These are phyloP conservation scores for Felis catus DNA, from an alignment of 2,113 vertebrate genomes.

Conservation along the genomic window DNA sequence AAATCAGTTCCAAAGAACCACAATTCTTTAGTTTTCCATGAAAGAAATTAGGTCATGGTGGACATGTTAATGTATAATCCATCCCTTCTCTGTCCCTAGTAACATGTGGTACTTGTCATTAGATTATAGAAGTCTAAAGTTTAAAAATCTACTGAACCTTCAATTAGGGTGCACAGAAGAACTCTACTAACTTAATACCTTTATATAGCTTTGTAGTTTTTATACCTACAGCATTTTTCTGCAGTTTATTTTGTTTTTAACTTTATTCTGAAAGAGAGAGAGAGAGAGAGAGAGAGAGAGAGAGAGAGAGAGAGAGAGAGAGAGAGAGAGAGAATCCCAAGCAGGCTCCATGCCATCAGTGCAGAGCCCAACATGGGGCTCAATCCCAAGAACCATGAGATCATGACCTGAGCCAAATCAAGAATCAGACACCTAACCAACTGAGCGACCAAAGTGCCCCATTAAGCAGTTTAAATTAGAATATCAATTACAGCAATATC, in stretches of 20 bases:
- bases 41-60: not conserved
- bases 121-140: not conserved
- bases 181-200: not conserved
- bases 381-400: no score
- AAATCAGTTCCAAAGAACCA: not conserved
- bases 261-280: no score
- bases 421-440: no score
- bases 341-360: no score
- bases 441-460: no score
- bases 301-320: no score
- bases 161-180: not conserved
- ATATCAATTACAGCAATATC: not conserved
- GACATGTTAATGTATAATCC: not conserved
- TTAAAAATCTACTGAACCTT: not conserved
- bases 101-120: not conserved
- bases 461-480: not conserved
- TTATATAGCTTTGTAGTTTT: not conserved
- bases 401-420: no score
- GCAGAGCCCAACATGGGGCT: no score
- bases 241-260: not conserved
- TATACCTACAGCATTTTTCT: not conserved
- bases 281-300: no score
- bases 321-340: no score
- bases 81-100: not conserved
- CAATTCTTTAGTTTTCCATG: constrained; percentile 4